phyloP scores from a whole-genome alignment of 2,888 invertebrate species.

The Eilema caniola region DNA sequence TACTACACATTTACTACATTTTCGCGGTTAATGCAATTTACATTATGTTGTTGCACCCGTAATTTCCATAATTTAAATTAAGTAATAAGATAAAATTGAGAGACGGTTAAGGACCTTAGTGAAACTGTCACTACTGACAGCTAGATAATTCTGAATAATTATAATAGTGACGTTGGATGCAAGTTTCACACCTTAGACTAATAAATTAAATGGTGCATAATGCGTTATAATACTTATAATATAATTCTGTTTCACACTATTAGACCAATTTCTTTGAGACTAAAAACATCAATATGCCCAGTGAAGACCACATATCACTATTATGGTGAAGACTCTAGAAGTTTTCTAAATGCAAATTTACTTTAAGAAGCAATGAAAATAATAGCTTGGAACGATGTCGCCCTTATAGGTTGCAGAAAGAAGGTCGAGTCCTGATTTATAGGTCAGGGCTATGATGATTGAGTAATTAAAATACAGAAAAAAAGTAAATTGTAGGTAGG shows the following conservation, averaged over 20 bases:
- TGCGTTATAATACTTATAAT: too few relatives aligned
- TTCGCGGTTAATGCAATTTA: background rate
- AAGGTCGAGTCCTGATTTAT: background rate
- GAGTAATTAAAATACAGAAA: background rate
- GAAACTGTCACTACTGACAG: too few relatives aligned
- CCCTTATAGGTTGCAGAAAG: background rate
- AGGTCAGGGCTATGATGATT: background rate
- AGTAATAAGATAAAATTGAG: background rate
- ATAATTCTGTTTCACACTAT: background rate
- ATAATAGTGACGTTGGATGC: background rate
- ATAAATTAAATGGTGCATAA: too few relatives aligned
- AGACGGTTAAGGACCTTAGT: background rate
- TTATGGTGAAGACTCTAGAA: too few relatives aligned
- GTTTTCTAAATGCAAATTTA: background rate
- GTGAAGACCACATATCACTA: too few relatives aligned
- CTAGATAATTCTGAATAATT: background rate
- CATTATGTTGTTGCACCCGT: background rate
- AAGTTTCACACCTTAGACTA: too few relatives aligned
- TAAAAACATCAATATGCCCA: background rate
- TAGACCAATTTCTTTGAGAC: background rate
- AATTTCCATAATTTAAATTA: background rate
- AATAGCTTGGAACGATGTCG: background rate
- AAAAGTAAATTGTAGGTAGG: background rate
- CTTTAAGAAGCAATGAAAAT: slow-evolving; percentile 1
- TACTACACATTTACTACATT: background rate